Percentiles rank a stretch among this genome's conserved stretches.
Conservation (phyloP, 2,113 vertebrate genomes). For the Corvus cornix region DNA sequence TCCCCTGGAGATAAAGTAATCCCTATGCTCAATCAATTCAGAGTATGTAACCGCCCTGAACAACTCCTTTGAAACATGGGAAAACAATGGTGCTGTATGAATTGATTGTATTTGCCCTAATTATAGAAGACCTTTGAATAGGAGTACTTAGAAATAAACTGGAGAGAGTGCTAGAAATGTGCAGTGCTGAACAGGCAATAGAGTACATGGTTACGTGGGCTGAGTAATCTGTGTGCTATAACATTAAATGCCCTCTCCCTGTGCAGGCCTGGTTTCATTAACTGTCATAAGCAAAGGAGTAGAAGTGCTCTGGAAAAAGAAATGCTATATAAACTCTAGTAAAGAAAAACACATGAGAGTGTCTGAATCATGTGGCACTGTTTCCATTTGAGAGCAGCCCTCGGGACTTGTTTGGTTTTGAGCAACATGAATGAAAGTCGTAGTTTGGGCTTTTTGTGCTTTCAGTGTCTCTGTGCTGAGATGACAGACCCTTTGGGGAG, state of each 20-base stretch:
- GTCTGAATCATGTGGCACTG: background rate
- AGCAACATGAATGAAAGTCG: background rate
- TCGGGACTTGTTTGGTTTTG: background rate
- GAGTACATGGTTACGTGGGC: background rate
- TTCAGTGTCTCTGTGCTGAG: background rate
- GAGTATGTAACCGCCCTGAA: background rate
- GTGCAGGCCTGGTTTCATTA: background rate
- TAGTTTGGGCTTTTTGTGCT: background rate
- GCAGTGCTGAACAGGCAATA: background rate
- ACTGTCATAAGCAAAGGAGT: background rate
- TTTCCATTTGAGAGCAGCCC: background rate
- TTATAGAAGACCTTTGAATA: background rate
- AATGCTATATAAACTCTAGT: background rate
- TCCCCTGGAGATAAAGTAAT: slow-evolving; percentile 48
- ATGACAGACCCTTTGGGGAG: background rate
- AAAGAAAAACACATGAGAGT: background rate
- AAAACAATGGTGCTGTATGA: background rate
- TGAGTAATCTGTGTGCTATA: background rate
- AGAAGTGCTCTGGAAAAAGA: background rate
- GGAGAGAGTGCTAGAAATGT: background rate
- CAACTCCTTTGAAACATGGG: slow-evolving; percentile 1
- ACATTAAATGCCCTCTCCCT: background rate
- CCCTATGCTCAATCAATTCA: slow-evolving; percentile 10
- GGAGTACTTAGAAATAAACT: background rate
- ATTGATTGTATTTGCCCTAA: slow-evolving; percentile 11